phyloP scores from a whole-genome alignment of 2,113 vertebrate species.

The Podocnemis expansa region DNA sequence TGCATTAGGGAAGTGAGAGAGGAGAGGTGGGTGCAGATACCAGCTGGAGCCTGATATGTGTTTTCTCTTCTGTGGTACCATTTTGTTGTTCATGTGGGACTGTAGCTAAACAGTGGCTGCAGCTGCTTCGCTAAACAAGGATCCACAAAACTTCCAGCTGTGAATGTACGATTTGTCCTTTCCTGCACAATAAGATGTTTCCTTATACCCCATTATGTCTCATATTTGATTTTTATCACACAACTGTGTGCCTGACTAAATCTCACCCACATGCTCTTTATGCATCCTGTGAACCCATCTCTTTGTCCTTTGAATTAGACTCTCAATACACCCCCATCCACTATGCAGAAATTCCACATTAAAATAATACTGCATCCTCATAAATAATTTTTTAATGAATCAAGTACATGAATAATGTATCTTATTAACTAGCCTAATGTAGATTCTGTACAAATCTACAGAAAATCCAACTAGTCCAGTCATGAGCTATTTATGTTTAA shows the following conservation, averaged over 20 bases:
- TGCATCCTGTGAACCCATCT: conserved; percentile 39
- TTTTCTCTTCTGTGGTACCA: conserved; percentile 68
- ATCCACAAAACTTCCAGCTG: conserved; percentile 72
- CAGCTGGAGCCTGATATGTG: conserved; percentile 67
- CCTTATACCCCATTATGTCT: conserved; percentile 70
- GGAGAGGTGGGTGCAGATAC: conserved; percentile 51
- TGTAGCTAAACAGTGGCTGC: conserved; percentile 71
- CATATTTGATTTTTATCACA: conserved; percentile 72
- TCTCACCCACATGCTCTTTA: conserved; percentile 19
- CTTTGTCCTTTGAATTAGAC: background rate
- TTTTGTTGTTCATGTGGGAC: conserved; percentile 73
- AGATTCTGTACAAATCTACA: background rate
- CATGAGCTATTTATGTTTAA: background rate
- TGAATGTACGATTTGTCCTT: conserved; percentile 70
- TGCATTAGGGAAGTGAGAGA: conserved; percentile 48
- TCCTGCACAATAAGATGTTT: conserved; percentile 62
- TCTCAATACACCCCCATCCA: background rate
- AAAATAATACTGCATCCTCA: background rate
- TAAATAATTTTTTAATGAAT: conserved; percentile 36
- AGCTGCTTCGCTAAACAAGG: conserved; percentile 69
- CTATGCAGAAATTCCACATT: background rate
- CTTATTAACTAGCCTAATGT: background rate
- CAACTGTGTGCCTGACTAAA: conserved; percentile 47
- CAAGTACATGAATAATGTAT: background rate
- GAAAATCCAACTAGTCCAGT: background rate